Conservation (phyloP, 2,888 invertebrate genomes). For the Clitarchus hookeri region DNA sequence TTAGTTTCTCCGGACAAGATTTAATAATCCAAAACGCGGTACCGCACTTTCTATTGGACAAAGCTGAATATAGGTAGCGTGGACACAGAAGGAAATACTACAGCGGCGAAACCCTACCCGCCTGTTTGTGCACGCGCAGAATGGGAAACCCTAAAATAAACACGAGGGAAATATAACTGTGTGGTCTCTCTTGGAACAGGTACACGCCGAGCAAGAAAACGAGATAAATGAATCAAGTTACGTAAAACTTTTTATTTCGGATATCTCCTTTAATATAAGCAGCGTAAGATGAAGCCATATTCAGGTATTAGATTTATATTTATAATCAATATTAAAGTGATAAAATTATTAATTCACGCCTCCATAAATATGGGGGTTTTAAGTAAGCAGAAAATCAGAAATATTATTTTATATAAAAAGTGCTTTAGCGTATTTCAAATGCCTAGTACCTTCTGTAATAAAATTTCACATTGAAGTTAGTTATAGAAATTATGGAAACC, state of each 20-base stretch:
- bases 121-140: background rate
- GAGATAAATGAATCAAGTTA: too few species aligned
- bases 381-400: too few species aligned
- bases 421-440: too few species aligned
- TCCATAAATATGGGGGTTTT: too few species aligned
- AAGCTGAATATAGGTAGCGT: constrained; percentile 17
- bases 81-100: background rate
- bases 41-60: constrained; percentile 23
- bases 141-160: background rate
- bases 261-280: background rate
- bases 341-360: too few species aligned
- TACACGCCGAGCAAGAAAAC: background rate
- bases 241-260: background rate
- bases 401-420: too few species aligned
- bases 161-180: background rate
- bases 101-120: background rate
- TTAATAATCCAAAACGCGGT: constrained; percentile 23
- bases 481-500: too few species aligned
- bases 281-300: too few species aligned
- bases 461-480: too few species aligned
- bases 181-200: background rate
- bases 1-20: constrained; percentile 23
- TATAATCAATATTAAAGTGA: too few species aligned
- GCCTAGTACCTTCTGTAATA: too few species aligned
- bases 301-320: too few species aligned